Conservation (phyloP, 2,113 vertebrate genomes). For the Diglossa brunneiventris region DNA sequence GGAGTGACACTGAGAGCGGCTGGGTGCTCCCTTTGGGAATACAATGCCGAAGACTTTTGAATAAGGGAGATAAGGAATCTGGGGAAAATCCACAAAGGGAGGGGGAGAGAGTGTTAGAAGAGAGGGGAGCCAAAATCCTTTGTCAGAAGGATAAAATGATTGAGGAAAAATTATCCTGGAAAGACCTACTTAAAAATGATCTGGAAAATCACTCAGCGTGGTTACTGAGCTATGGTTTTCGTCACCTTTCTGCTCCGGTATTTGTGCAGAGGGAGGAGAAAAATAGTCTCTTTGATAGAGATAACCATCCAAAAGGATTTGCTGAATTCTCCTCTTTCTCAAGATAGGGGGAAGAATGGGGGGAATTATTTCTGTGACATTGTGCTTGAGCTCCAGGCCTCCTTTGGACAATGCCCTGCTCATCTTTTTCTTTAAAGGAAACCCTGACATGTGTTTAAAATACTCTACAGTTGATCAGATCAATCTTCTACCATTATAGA, state of each 20-base stretch:
- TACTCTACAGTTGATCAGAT: constrained; percentile 19
- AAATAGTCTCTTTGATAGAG: constrained; percentile 23
- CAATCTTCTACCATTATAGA: constrained; percentile 40
- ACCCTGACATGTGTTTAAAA: neutral
- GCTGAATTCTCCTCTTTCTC: constrained; percentile 39
- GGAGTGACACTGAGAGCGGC: neutral
- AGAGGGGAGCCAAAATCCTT: constrained; percentile 33
- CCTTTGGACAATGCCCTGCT: neutral
- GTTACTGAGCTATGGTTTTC: neutral
- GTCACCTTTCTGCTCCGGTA: constrained; percentile 23
- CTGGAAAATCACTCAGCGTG: constrained; percentile 43
- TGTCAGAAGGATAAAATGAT: constrained; percentile 58
- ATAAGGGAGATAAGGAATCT: constrained; percentile 26
- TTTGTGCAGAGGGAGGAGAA: constrained; percentile 31
- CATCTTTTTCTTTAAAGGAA: neutral
- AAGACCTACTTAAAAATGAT: constrained; percentile 60
- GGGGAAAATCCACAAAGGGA: constrained; percentile 45
- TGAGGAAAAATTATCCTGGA: constrained; percentile 64
- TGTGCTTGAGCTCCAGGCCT: constrained; percentile 23
- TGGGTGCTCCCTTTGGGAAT: neutral
- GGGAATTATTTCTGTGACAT: constrained; percentile 49
- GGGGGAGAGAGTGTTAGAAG: neutral
- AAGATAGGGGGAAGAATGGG: neutral
- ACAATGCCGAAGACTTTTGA: constrained; percentile 11
- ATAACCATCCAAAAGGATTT: neutral